phyloP scores from a whole-genome alignment of 2,113 vertebrate species.

The Desmodus rotundus region DNA sequence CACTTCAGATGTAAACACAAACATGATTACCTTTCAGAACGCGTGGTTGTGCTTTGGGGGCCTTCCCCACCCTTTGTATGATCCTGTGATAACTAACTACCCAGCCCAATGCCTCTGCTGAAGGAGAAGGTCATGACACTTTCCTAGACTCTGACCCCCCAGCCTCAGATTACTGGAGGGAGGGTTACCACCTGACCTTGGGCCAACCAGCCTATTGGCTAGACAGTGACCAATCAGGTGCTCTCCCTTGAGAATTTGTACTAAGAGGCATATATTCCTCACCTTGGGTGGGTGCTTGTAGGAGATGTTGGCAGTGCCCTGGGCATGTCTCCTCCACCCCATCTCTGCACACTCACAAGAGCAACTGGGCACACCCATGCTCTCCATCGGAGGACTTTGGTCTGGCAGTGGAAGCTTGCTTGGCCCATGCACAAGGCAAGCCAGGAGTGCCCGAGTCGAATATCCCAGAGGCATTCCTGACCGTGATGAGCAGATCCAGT shows the following conservation, averaged over 20 bases:
- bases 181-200: background rate
- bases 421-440: background rate
- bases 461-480: background rate
- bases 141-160: background rate
- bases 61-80: background rate
- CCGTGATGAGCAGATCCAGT: background rate
- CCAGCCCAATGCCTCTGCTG: background rate
- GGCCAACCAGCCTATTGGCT: background rate
- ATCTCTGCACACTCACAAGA: background rate
- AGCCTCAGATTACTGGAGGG: background rate
- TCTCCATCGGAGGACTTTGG: background rate
- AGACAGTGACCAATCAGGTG: background rate
- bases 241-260: no score
- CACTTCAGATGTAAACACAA: background rate
- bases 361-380: no score
- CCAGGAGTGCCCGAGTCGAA: background rate
- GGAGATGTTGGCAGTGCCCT: background rate
- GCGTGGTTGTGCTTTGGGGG: accelerated
- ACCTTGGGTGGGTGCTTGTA: accelerated
- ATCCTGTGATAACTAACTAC: background rate
- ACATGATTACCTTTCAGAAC: no score
- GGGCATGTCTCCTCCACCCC: accelerated
- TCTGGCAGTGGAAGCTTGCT: background rate
- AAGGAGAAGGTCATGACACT: background rate
- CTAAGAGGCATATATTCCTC: background rate